These are phyloP conservation scores for Steinernema khuongi DNA, from an alignment of 1,140 invertebrate species.

Conservation along the genomic window DNA sequence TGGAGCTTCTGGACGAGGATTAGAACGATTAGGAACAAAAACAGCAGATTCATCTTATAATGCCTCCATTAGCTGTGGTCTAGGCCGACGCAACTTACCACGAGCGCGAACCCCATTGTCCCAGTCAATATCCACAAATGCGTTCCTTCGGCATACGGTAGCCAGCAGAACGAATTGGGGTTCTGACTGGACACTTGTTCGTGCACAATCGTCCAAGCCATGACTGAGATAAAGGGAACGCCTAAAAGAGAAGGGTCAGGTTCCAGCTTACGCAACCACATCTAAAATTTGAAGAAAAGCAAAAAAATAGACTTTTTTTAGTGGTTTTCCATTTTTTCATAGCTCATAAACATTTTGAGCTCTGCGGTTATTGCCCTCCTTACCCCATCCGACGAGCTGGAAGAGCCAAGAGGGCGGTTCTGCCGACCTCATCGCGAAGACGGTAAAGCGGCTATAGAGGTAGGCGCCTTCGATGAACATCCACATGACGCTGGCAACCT, in stretches of 20 bases:
- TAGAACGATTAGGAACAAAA: constrained; percentile 51
- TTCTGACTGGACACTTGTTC: constrained; percentile 40
- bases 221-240: constrained; percentile 53
- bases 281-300: not conserved
- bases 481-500: constrained; percentile 57
- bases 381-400: constrained; percentile 55
- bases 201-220: constrained; percentile 51
- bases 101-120: constrained; percentile 55
- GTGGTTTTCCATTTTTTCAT: no score
- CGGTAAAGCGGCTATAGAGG: constrained; percentile 54
- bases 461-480: constrained; percentile 57
- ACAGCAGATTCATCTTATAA: constrained; percentile 52
- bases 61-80: constrained; percentile 14
- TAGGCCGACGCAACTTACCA: constrained; percentile 33
- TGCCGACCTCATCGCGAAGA: constrained; percentile 53
- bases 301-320: not conserved
- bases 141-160: constrained; percentile 56
- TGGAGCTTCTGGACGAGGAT: constrained; percentile 56
- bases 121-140: constrained; percentile 58
- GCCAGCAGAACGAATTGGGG: constrained; percentile 50
- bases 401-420: constrained; percentile 52
- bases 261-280: constrained; percentile 10
- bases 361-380: constrained; percentile 20
- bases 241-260: constrained; percentile 42
- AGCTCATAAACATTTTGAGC: not conserved